Conservation (phyloP, 2,888 invertebrate species). For the Lithophane ornitopus region DNA sequence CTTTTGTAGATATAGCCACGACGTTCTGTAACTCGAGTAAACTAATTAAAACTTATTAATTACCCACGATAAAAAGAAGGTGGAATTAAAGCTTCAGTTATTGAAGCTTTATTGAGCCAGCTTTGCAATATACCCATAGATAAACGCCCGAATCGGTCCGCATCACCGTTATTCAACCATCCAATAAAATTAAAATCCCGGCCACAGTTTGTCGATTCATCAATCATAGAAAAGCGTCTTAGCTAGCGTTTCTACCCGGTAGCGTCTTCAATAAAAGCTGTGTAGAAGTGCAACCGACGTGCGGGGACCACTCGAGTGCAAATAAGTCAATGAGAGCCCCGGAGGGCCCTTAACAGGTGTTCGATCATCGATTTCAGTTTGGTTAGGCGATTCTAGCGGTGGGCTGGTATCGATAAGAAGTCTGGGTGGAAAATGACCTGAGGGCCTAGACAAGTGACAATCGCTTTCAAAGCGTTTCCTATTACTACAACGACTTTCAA, state of each 20-base stretch:
- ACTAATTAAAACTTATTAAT: neutral
- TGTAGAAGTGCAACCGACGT: conserved; percentile 66
- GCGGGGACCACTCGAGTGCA: conserved; percentile 65
- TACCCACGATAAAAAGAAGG: neutral
- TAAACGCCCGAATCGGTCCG: too few species aligned
- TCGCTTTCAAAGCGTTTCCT: too few species aligned
- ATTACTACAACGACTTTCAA: too few species aligned
- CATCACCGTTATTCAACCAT: neutral
- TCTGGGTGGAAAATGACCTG: neutral
- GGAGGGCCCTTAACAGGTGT: conserved; percentile 83
- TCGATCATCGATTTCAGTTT: conserved; percentile 78
- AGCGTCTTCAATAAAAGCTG: conserved; percentile 63
- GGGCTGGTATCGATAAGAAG: conserved; percentile 61
- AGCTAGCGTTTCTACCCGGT: conserved; percentile 40
- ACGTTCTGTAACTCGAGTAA: neutral
- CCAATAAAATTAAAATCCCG: conserved; percentile 42
- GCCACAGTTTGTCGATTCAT: conserved; percentile 37
- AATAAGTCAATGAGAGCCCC: conserved; percentile 74
- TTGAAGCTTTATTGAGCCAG: neutral
- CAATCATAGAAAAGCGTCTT: conserved; percentile 55
- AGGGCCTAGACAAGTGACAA: too few species aligned
- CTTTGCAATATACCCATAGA: too few species aligned
- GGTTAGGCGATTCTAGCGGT: conserved; percentile 70
- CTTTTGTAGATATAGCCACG: neutral
- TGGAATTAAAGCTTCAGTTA: neutral